phyloP scores from a whole-genome alignment of 1,140 invertebrate genomes.

The Penaeus chinensis region DNA sequence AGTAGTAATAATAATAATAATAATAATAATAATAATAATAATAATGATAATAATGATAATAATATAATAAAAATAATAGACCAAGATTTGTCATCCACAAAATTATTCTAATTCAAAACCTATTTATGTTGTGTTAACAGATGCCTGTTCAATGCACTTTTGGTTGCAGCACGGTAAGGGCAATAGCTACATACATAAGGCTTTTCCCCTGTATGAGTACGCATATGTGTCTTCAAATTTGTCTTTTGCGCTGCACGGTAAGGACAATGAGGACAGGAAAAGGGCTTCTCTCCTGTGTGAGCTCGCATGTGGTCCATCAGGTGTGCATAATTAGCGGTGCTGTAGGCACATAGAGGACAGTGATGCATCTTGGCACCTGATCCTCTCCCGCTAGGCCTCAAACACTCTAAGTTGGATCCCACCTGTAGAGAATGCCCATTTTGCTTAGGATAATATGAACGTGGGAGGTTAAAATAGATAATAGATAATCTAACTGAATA shows the following conservation, averaged over 20 bases:
- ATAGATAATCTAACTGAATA: not conserved
- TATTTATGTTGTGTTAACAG: conserved; percentile 28
- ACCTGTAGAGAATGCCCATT: conserved; percentile 49
- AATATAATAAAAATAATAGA: too few species aligned
- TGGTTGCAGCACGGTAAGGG: conserved; percentile 43
- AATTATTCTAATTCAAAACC: too few species aligned
- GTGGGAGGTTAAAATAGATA: not conserved
- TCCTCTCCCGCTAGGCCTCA: conserved; percentile 37
- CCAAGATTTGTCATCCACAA: too few species aligned
- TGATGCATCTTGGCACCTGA: conserved; percentile 42
- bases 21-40: too few species aligned
- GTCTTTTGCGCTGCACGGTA: conserved; percentile 54
- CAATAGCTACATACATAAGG: conserved; percentile 49
- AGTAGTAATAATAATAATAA: too few species aligned
- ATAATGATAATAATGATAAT: too few species aligned
- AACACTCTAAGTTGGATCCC: conserved; percentile 27
- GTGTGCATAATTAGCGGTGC: conserved; percentile 46
- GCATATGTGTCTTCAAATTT: conserved; percentile 51
- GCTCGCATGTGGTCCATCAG: conserved; percentile 56
- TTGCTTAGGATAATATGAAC: conserved; percentile 32
- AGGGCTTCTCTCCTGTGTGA: conserved; percentile 53
- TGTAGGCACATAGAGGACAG: conserved; percentile 51
- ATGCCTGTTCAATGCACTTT: conserved; percentile 44
- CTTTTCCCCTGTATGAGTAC: conserved; percentile 54
- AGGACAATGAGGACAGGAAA: conserved; percentile 51